Evolutionary conservation across 2,113 vertebrate species (phyloP).

Genomic region (Sinocyclocheilus rhinocerous): DNA sequence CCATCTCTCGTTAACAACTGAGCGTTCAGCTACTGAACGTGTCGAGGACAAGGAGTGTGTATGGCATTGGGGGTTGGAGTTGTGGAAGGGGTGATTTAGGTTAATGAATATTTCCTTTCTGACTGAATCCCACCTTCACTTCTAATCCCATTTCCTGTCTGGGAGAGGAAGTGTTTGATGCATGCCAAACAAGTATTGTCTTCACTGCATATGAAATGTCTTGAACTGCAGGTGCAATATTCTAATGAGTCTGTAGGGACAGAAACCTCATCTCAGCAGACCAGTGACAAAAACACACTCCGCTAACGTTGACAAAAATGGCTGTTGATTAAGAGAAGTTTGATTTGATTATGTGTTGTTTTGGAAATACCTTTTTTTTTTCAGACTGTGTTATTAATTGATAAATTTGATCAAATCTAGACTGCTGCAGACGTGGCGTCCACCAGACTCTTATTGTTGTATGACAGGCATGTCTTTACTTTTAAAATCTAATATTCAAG

Average conservation of each 20-base stretch:
- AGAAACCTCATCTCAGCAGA: constrained; percentile 40
- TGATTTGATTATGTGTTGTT: constrained; percentile 7
- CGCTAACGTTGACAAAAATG: constrained; percentile 34
- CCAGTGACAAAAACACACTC: constrained; percentile 53
- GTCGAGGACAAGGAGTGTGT: not conserved
- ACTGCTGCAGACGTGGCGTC: not conserved
- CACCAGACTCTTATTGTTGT: not conserved
- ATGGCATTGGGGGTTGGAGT: constrained; percentile 58
- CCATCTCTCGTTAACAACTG: constrained; percentile 72
- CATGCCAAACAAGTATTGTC: constrained; percentile 63
- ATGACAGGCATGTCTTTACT: not conserved
- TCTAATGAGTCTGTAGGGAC: constrained; percentile 71
- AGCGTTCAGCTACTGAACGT: constrained; percentile 50
- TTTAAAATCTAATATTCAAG: not conserved
- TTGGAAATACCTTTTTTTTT: not conserved
- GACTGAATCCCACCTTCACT: constrained; percentile 55
- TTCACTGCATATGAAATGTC: constrained; percentile 70
- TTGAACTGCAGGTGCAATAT: constrained; percentile 69
- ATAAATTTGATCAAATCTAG: not conserved
- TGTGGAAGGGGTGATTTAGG: constrained; percentile 51
- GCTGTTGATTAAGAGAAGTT: constrained; percentile 30
- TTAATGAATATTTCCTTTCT: constrained; percentile 74
- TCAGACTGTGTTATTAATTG: not conserved
- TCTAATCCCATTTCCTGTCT: constrained; percentile 57
- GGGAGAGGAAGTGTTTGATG: constrained; percentile 71